A percentile compares a stretch with the other conserved stretches of the same genome.
phyloP scores from a whole-genome alignment of 2,797 vertebrate species.

The Chanos chanos region DNA sequence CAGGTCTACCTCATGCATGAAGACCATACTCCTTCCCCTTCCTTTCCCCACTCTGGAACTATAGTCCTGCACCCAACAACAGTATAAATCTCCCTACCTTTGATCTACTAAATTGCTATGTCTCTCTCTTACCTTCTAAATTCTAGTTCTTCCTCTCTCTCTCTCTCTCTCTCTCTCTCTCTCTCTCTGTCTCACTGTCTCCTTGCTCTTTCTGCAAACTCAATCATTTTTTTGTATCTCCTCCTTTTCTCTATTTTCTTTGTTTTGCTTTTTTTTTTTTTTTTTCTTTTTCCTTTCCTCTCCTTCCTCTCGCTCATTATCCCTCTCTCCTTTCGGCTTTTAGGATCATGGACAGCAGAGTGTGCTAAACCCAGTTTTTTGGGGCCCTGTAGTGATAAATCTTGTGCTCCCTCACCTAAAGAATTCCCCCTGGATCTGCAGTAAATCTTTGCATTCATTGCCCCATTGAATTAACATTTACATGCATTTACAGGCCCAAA shows the following conservation, averaged over 20 bases:
- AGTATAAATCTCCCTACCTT: neutral
- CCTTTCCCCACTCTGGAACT: too few species aligned
- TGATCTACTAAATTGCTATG: neutral
- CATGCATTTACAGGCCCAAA: too few species aligned
- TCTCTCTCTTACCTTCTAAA: too few species aligned
- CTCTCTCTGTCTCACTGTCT: neutral
- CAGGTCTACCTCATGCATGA: too few species aligned
- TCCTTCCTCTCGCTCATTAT: neutral
- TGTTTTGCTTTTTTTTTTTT: neutral
- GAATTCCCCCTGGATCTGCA: too few species aligned
- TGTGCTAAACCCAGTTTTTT: conserved; percentile 19
- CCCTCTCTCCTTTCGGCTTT: neutral
- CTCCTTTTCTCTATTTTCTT: neutral
- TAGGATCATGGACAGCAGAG: neutral
- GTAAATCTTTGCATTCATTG: too few species aligned
- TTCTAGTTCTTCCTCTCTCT: too few species aligned
- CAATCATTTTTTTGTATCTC: neutral
- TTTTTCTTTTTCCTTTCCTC: neutral
- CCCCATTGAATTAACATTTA: too few species aligned
- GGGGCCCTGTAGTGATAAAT: conserved; percentile 17
- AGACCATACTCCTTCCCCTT: too few species aligned
- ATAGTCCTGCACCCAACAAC: neutral
- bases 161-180: neutral
- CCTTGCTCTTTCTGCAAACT: neutral
- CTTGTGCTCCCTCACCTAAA: neutral